These are phyloP conservation scores for Nycticryphes semicollaris DNA, from an alignment of 2,113 vertebrate genomes.

Conservation along the genomic window DNA sequence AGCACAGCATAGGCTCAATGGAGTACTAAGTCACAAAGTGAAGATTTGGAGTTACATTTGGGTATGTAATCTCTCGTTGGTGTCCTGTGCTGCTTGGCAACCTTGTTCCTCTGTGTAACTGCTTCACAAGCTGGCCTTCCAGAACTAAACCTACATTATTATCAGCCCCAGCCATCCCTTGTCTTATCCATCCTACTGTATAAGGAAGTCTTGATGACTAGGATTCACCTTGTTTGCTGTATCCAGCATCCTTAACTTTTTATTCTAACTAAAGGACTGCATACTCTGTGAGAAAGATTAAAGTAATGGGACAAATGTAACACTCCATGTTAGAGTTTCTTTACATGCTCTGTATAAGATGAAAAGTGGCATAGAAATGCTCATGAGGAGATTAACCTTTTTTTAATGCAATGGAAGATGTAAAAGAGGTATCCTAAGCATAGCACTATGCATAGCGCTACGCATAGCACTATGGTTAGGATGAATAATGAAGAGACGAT, in stretches of 20 bases:
- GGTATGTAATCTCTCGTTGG: background rate
- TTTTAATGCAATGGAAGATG: background rate
- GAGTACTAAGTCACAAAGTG: rapidly evolving
- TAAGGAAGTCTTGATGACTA: background rate
- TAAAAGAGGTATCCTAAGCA: background rate
- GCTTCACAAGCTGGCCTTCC: background rate
- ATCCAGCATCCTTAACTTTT: background rate
- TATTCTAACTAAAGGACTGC: background rate
- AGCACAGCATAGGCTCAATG: background rate
- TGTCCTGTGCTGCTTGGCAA: background rate
- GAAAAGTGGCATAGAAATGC: background rate
- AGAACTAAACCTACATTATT: background rate
- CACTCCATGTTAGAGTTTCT: background rate
- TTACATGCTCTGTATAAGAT: background rate
- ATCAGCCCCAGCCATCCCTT: background rate
- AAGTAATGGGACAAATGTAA: background rate
- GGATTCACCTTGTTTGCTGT: background rate
- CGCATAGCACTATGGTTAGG: background rate
- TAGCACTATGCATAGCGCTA: background rate
- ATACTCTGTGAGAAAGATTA: background rate
- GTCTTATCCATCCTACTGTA: background rate
- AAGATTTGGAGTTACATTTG: background rate
- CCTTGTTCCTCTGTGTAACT: background rate
- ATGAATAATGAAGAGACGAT: background rate
- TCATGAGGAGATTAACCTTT: background rate